Conservation (phyloP, 2,888 invertebrate species). For the Girardia tigrina region DNA sequence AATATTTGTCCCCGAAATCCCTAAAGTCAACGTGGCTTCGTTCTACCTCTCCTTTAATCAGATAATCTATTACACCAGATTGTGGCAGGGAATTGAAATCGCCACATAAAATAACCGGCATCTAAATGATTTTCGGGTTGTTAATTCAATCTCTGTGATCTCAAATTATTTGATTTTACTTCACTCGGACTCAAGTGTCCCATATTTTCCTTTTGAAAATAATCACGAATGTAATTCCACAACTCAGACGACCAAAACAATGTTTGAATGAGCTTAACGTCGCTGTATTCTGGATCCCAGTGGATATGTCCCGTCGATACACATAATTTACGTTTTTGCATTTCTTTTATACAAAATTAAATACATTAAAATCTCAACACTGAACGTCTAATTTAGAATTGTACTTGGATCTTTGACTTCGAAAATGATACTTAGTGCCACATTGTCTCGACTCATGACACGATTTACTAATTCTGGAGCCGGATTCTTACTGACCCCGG, state of each 20-base stretch:
- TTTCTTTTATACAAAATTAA: neutral
- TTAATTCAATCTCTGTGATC: neutral
- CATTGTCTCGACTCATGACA: conserved; percentile 98
- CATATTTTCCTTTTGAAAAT: neutral
- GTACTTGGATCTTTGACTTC: conserved; percentile 65
- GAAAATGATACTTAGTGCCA: conserved; percentile 81
- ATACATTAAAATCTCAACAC: neutral
- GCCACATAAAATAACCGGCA: conserved; percentile 77
- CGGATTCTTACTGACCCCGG: conserved; percentile 46
- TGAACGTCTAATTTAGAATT: neutral
- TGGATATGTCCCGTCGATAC: conserved; percentile 97
- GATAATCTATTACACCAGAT: conserved; percentile 88
- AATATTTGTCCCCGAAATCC: conserved; percentile 73
- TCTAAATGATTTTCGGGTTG: neutral
- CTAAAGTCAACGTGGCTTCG: conserved; percentile 89
- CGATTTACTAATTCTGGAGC: conserved; percentile 75
- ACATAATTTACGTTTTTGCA: conserved; percentile 31
- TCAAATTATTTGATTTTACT: neutral
- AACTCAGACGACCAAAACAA: conserved; percentile 62
- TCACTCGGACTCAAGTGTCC: neutral
- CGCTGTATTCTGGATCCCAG: conserved; percentile 99
- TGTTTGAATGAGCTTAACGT: conserved; percentile 94
- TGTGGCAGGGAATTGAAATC: conserved; percentile 96
- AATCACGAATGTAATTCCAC: conserved; percentile 6
- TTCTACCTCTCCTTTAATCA: conserved; percentile 74